Conservation (phyloP, 92 coral and sea anemone species). For the Parazoanthus atlanticus region DNA sequence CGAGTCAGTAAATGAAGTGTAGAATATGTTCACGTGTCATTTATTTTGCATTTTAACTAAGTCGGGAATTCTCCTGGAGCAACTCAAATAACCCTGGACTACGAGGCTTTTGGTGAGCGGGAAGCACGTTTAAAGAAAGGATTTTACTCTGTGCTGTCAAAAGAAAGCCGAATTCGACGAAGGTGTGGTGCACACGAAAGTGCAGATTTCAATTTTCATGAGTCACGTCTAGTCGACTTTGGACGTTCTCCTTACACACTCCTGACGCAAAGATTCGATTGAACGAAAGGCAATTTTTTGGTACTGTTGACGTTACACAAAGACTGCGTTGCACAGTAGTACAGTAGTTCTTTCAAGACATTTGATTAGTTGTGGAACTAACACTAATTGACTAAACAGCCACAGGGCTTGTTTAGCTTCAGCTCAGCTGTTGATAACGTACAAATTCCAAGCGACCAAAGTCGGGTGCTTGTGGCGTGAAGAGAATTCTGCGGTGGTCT, state of each 20-base stretch:
- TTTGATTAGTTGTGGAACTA: background rate
- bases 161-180: background rate
- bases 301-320: too few relatives aligned
- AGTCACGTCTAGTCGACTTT: background rate
- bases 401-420: too few relatives aligned
- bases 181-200: background rate
- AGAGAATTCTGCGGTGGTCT: too few relatives aligned
- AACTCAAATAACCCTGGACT: conserved; percentile 1
- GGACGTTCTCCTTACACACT: background rate
- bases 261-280: background rate
- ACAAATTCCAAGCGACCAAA: too few relatives aligned
- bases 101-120: background rate
- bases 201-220: too few relatives aligned
- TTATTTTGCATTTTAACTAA: background rate
- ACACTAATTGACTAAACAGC: background rate
- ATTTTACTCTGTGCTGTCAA: background rate
- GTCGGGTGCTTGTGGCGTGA: too few relatives aligned
- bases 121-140: background rate
- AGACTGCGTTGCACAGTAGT: too few relatives aligned
- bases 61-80: background rate
- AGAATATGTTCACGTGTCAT: background rate
- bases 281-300: background rate
- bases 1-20: background rate
- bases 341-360: too few relatives aligned
- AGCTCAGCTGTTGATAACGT: too few relatives aligned